These are phyloP conservation scores for Physocephala rufipes DNA, from an alignment of 2,888 invertebrate species.

Conservation along the genomic window DNA sequence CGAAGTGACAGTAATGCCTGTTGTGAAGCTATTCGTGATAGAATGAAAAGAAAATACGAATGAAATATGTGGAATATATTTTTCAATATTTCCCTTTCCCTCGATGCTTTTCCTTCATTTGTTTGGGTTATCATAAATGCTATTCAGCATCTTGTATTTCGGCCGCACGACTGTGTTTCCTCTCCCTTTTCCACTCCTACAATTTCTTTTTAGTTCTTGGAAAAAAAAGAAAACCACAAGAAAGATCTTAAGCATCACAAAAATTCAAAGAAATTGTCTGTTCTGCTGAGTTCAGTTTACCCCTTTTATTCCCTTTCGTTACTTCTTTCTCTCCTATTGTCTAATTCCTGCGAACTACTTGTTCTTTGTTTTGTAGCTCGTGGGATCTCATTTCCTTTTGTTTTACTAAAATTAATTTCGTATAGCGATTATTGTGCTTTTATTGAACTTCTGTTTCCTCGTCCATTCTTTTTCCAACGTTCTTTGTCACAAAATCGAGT, in stretches of 20 bases:
- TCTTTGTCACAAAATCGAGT: not conserved
- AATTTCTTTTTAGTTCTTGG: too few species aligned
- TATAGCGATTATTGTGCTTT: not conserved
- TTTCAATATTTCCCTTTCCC: not conserved
- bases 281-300: too few species aligned
- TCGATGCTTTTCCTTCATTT: not conserved
- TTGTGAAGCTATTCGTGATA: too few species aligned
- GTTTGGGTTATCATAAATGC: too few species aligned
- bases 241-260: too few species aligned
- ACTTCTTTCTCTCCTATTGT: not conserved
- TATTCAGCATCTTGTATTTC: not conserved
- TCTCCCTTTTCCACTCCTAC: not conserved
- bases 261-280: too few species aligned
- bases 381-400: not conserved
- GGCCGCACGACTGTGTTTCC: not conserved
- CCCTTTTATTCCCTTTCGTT: not conserved
- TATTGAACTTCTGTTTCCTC: not conserved
- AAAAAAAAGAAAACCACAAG: too few species aligned
- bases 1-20: not conserved
- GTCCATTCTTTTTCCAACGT: not conserved
- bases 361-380: not conserved
- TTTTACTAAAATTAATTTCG: constrained; percentile 3
- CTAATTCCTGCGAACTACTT: not conserved
- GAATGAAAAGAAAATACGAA: not conserved
- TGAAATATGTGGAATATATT: not conserved